These are phyloP conservation scores for Dolichoris vasculosae DNA, from an alignment of 1,140 invertebrate species.

Conservation along the genomic window DNA sequence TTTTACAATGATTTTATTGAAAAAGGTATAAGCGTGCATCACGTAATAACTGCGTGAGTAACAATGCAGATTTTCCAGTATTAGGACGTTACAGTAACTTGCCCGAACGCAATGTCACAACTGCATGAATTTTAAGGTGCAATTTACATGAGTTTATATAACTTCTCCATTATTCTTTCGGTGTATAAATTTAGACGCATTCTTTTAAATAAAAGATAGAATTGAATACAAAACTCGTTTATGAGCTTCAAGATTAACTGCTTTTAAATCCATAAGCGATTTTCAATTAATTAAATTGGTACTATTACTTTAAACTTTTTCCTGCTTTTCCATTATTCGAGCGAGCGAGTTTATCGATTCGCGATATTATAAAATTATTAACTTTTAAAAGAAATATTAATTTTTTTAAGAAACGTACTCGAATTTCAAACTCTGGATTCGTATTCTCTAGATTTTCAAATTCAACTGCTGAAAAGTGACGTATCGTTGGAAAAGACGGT, in stretches of 20 bases:
- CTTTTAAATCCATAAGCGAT: no score
- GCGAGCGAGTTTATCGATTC: no score
- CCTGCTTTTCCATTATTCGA: no score
- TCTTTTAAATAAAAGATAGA: not conserved
- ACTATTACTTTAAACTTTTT: no score
- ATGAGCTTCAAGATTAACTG: not conserved
- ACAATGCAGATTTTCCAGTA: slow-evolving; percentile 22
- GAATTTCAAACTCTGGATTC: no score
- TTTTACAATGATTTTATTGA: not conserved
- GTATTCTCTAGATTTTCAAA: no score
- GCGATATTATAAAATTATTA: no score
- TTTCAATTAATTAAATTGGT: no score
- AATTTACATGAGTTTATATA: slow-evolving; percentile 39
- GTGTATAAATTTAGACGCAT: slow-evolving; percentile 18
- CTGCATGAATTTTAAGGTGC: slow-evolving; percentile 37
- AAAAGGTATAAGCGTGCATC: not conserved
- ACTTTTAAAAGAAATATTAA: no score
- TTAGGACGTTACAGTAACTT: not conserved
- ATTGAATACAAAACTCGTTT: not conserved
- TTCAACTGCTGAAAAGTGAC: no score
- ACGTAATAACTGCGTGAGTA: slow-evolving; percentile 17
- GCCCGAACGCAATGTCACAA: slow-evolving; percentile 22
- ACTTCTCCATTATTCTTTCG: slow-evolving; percentile 33
- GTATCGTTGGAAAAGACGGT: no score
- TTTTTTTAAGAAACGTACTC: no score